These are phyloP conservation scores for Chionomys nivalis DNA, from an alignment of 2,113 vertebrate genomes.

Conservation along the genomic window DNA sequence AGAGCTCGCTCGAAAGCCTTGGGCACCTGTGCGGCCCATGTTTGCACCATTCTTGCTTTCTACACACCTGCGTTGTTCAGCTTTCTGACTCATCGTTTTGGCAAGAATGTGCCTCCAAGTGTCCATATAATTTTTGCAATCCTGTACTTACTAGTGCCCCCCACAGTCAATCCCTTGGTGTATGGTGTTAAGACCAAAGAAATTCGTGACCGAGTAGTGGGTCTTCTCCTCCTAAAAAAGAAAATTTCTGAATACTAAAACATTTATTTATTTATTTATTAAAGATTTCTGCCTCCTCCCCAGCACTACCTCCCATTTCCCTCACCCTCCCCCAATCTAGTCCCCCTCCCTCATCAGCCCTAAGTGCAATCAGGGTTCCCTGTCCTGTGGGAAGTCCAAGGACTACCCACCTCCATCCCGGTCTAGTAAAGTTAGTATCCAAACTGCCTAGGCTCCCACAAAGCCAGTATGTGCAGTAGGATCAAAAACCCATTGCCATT, in stretches of 20 bases:
- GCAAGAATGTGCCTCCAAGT: not conserved
- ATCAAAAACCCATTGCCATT: too few species aligned
- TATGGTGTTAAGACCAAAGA: conserved; percentile 75
- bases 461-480: too few species aligned
- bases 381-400: too few species aligned
- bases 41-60: conserved; percentile 61
- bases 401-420: too few species aligned
- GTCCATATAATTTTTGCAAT: conserved; percentile 66
- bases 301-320: too few species aligned
- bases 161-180: conserved; percentile 61
- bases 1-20: not conserved
- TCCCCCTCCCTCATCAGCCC: too few species aligned
- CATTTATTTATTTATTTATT: too few species aligned
- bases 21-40: conserved; percentile 64
- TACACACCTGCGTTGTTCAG: conserved; percentile 63
- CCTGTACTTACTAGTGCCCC: conserved; percentile 65
- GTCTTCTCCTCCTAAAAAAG: conserved; percentile 26
- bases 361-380: too few species aligned
- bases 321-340: too few species aligned
- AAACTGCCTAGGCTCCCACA: too few species aligned
- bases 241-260: conserved; percentile 18
- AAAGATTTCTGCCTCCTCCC: too few species aligned
- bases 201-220: conserved; percentile 51
- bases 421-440: too few species aligned
- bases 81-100: not conserved